A percentile compares a stretch with the other conserved stretches of the same genome.
Evolutionary conservation across 2,888 invertebrate species (phyloP).

Genomic region (Heteropelma amictum): DNA sequence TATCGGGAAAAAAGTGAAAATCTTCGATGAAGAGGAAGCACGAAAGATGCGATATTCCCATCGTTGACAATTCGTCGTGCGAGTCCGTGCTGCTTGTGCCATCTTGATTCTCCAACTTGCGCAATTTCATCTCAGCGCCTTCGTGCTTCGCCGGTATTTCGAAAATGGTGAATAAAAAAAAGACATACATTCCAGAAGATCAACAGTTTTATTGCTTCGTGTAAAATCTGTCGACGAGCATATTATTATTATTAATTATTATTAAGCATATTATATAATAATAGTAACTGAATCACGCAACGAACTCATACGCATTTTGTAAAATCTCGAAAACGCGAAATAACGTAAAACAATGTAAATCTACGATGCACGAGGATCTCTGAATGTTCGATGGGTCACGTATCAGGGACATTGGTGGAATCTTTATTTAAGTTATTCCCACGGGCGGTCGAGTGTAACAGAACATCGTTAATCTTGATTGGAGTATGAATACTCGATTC

Average conservation of each 20-base stretch:
- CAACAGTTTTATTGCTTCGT: not conserved
- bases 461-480: constrained; percentile 39
- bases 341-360: constrained; percentile 3
- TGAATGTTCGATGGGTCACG: constrained; percentile 15
- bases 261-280: constrained; percentile 23
- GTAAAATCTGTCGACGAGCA: not conserved
- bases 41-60: not conserved
- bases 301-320: not conserved
- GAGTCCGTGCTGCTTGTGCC: no score
- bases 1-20: not conserved
- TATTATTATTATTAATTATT: no score
- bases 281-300: not conserved
- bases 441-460: not conserved
- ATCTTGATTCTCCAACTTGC: no score
- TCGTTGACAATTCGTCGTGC: not conserved
- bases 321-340: constrained; percentile 23
- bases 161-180: no score
- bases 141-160: no score
- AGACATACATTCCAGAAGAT: not conserved
- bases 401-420: not conserved
- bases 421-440: not conserved
- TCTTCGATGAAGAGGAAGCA: not conserved
- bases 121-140: not conserved
- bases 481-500: constrained; percentile 67
- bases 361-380: not conserved